These are phyloP conservation scores for Morpho deidamia DNA, from an alignment of 2,888 invertebrate species.

Conservation along the genomic window DNA sequence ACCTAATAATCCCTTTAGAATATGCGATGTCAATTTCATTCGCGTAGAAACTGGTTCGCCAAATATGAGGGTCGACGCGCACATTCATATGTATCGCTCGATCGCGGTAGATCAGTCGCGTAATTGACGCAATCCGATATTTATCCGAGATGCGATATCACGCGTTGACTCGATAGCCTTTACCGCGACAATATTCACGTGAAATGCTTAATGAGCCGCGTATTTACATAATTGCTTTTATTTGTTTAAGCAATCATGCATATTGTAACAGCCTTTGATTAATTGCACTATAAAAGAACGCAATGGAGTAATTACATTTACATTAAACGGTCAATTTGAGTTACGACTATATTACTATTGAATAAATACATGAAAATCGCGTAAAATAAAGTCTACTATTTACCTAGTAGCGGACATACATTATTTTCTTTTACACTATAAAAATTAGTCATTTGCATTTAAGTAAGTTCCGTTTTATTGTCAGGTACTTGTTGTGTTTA, in stretches of 20 bases:
- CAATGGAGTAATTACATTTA: conserved; percentile 30
- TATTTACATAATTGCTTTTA: conserved; percentile 59
- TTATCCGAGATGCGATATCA: conserved; percentile 68
- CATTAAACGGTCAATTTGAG: conserved; percentile 25
- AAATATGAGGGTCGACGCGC: conserved; percentile 56
- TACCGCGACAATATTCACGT: conserved; percentile 57
- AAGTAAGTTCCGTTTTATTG: too few relatives aligned
- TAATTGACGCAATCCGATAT: conserved; percentile 75
- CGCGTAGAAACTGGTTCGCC: conserved; percentile 22
- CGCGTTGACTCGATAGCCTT: conserved; percentile 64
- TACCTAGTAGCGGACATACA: background rate
- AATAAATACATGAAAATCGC: conserved; percentile 25
- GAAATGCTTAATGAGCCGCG: conserved; percentile 58
- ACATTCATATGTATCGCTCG: conserved; percentile 69
- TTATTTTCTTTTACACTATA: background rate
- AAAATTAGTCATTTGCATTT: too few relatives aligned
- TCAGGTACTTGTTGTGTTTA: too few relatives aligned
- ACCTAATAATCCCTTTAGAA: background rate
- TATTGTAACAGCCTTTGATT: conserved; percentile 28
- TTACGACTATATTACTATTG: conserved; percentile 26
- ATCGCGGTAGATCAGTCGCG: conserved; percentile 59
- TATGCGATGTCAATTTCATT: conserved; percentile 16
- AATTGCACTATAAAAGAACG: conserved; percentile 29
- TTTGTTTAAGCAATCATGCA: conserved; percentile 32
- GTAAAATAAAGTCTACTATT: conserved; percentile 6